Percentiles rank a stretch among this genome's conserved stretches.
Evolutionary conservation across 2,797 vertebrate genomes (phyloP).

Genomic region (Microchirus variegatus): DNA sequence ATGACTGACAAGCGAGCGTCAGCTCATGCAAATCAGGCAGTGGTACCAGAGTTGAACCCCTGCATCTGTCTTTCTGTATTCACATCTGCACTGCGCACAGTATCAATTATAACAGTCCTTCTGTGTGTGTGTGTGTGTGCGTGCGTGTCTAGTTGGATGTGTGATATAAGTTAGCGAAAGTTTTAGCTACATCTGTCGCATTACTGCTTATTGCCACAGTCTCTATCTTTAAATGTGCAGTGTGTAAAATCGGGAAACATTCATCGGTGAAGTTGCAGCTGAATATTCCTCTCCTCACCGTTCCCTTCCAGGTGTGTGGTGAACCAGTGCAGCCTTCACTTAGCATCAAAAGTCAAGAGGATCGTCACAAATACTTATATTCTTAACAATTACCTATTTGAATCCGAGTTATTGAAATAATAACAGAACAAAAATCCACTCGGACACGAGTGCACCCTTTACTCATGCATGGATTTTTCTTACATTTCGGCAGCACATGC

Average conservation of each 20-base stretch:
- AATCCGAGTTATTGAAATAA: background rate
- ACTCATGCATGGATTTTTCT: conserved; percentile 8
- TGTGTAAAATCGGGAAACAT: background rate
- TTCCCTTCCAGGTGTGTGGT: too few relatives aligned
- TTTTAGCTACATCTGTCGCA: conserved; percentile 1
- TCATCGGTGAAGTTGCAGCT: background rate
- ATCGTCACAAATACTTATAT: background rate
- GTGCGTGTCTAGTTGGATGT: background rate
- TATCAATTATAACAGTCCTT: conserved; percentile 41
- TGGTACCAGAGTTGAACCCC: conserved; percentile 72
- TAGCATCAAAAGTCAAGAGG: too few relatives aligned
- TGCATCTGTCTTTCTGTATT: conserved; percentile 67
- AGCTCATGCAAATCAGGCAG: conserved; percentile 74
- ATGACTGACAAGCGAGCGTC: conserved; percentile 72
- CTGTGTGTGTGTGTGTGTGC: conserved; percentile 6
- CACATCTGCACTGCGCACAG: conserved; percentile 51
- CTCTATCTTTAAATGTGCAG: too few relatives aligned
- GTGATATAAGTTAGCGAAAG: background rate
- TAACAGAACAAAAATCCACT: background rate
- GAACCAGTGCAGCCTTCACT: too few relatives aligned
- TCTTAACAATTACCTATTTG: background rate
- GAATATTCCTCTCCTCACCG: too few relatives aligned
- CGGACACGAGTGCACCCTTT: conserved; percentile 1
- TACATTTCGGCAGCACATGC: background rate
- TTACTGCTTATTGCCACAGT: background rate